phyloP scores from a whole-genome alignment of 2,797 vertebrate genomes.

The Macropus fuliginosus region DNA sequence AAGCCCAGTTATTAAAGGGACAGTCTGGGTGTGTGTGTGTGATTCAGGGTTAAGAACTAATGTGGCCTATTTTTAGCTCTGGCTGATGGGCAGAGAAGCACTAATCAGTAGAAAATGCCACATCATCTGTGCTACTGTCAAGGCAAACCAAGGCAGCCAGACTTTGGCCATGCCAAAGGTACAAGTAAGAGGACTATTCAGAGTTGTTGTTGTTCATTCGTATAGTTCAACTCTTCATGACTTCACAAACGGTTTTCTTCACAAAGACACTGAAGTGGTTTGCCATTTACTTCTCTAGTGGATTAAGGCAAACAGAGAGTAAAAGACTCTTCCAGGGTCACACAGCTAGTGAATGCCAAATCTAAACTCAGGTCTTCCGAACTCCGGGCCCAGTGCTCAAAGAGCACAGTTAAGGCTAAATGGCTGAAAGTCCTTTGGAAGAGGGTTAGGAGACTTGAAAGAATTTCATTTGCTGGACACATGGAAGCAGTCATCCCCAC shows the following conservation, averaged over 20 bases:
- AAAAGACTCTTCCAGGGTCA: neutral
- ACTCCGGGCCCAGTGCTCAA: neutral
- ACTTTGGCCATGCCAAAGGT: neutral
- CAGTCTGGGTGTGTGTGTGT: accelerated
- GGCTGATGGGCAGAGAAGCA: conserved; percentile 62
- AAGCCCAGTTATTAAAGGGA: neutral
- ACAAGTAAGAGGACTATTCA: neutral
- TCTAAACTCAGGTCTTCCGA: too few relatives aligned
- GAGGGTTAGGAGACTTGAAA: neutral
- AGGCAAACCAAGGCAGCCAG: neutral
- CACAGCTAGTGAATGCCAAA: neutral
- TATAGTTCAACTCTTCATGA: neutral
- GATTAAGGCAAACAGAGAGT: neutral
- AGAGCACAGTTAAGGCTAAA: neutral
- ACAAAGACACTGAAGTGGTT: neutral
- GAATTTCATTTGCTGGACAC: neutral
- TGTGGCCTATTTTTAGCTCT: conserved; percentile 52
- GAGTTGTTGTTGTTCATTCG: neutral
- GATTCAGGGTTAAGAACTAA: neutral
- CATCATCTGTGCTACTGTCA: conserved; percentile 2
- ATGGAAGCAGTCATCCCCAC: neutral
- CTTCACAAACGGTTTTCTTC: neutral
- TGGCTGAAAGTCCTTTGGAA: neutral
- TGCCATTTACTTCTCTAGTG: neutral
- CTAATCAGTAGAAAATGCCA: conserved; percentile 33